phyloP scores from a whole-genome alignment of 2,888 invertebrate species.

The Agrochola lota region DNA sequence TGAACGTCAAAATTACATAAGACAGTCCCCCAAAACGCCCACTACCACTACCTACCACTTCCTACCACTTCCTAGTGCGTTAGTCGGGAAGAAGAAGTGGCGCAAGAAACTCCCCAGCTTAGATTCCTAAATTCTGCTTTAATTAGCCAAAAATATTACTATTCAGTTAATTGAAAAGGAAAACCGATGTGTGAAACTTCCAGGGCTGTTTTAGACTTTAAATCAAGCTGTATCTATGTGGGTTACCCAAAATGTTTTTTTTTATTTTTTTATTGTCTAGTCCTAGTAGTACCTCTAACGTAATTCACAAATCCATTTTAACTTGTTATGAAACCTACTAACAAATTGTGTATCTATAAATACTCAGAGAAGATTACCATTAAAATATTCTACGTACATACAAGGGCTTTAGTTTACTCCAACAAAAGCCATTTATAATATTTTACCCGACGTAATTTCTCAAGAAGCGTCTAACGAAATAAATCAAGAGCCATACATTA shows the following conservation, averaged over 20 bases:
- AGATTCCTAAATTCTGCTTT: background rate
- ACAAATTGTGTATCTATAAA: background rate
- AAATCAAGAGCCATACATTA: slow-evolving; percentile 47
- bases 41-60: too few species aligned
- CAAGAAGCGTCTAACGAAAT: slow-evolving; percentile 42
- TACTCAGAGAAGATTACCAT: background rate
- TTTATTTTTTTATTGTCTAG: too few species aligned
- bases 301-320: too few species aligned
- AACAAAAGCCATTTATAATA: slow-evolving; percentile 39
- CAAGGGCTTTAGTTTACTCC: background rate
- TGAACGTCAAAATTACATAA: too few species aligned
- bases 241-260: too few species aligned
- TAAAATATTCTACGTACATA: background rate
- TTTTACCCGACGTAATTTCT: slow-evolving; percentile 44
- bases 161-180: background rate
- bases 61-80: too few species aligned
- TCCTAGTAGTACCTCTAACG: too few species aligned
- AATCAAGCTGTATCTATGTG: too few species aligned
- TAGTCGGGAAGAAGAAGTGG: too few species aligned
- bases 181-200: background rate
- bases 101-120: too few species aligned
- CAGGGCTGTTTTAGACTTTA: background rate
- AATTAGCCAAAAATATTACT: background rate
- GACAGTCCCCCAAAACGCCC: too few species aligned
- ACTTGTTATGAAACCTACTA: too few species aligned